Evolutionary conservation across 2,113 vertebrate species (phyloP).

Genomic region (Rhabdomys dilectus): DNA sequence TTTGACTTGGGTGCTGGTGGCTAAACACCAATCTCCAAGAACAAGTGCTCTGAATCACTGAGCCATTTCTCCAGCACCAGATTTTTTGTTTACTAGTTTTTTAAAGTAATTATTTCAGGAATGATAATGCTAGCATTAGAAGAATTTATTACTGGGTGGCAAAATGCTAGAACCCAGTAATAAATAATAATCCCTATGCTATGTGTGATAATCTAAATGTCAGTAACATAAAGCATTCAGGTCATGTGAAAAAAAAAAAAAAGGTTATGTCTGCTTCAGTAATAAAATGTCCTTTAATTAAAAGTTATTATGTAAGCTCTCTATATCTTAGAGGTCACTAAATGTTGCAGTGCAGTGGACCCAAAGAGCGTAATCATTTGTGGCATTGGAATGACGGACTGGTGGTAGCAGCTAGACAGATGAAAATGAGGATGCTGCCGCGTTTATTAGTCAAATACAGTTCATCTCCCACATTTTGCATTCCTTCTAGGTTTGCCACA

Average conservation of each 20-base stretch:
- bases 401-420: neutral
- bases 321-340: constrained; percentile 33
- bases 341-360: neutral
- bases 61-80: neutral
- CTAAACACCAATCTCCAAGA: neutral
- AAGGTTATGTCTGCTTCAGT: neutral
- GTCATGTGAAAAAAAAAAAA: constrained; percentile 18
- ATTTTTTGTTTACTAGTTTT: constrained; percentile 44
- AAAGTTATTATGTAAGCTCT: constrained; percentile 10
- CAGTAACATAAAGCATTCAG: constrained; percentile 18
- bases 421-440: constrained; percentile 29
- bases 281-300: constrained; percentile 17
- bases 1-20: neutral
- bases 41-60: neutral
- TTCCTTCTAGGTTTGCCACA: constrained; percentile 21
- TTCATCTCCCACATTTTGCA: constrained; percentile 50
- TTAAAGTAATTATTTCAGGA: constrained; percentile 26
- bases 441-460: constrained; percentile 41
- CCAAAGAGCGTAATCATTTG: constrained; percentile 21
- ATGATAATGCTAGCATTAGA: constrained; percentile 3
- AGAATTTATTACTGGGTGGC: constrained; percentile 47
- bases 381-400: neutral
- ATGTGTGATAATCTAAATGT: neutral
- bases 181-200: constrained; percentile 11
- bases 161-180: neutral